These are phyloP conservation scores for Epistrophe grossulariae DNA, from an alignment of 2,888 invertebrate genomes.

Conservation along the genomic window DNA sequence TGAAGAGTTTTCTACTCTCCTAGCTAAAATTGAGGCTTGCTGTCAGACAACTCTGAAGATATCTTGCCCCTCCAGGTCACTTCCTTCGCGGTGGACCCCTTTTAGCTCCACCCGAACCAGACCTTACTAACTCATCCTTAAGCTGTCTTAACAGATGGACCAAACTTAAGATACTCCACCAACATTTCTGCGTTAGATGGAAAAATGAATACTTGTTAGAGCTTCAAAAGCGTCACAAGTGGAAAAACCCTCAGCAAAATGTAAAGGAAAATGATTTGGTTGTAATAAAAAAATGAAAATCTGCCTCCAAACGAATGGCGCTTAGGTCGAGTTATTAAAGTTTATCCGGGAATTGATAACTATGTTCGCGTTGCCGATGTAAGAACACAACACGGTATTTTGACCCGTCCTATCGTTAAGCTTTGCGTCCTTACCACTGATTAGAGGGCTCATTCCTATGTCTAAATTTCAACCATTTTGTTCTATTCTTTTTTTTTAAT, in stretches of 20 bases:
- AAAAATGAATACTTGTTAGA: conserved; percentile 59
- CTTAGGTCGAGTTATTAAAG: conserved; percentile 15
- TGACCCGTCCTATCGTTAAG: conserved; percentile 31
- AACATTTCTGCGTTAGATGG: conserved; percentile 66
- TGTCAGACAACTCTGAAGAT: conserved; percentile 33
- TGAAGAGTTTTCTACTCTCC: too few relatives aligned
- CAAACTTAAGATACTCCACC: conserved; percentile 43
- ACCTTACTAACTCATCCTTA: not conserved
- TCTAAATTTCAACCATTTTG: too few relatives aligned
- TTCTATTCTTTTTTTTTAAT: too few relatives aligned
- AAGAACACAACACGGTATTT: conserved; percentile 15
- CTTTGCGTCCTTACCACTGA: not conserved
- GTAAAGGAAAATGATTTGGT: conserved; percentile 31
- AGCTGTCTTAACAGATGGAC: conserved; percentile 45
- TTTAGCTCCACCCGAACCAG: conserved; percentile 34
- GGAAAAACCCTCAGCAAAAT: conserved; percentile 43
- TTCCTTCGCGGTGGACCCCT: conserved; percentile 49
- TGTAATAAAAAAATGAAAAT: not conserved
- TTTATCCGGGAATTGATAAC: conserved; percentile 22
- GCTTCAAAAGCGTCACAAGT: conserved; percentile 59
- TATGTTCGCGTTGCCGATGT: conserved; percentile 27
- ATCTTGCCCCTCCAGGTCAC: conserved; percentile 35
- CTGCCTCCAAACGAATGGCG: conserved; percentile 47
- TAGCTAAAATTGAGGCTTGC: conserved; percentile 45
- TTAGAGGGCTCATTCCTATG: too few relatives aligned